These are phyloP conservation scores for Propithecus coquereli DNA, from an alignment of 2,113 vertebrate genomes.

Conservation along the genomic window DNA sequence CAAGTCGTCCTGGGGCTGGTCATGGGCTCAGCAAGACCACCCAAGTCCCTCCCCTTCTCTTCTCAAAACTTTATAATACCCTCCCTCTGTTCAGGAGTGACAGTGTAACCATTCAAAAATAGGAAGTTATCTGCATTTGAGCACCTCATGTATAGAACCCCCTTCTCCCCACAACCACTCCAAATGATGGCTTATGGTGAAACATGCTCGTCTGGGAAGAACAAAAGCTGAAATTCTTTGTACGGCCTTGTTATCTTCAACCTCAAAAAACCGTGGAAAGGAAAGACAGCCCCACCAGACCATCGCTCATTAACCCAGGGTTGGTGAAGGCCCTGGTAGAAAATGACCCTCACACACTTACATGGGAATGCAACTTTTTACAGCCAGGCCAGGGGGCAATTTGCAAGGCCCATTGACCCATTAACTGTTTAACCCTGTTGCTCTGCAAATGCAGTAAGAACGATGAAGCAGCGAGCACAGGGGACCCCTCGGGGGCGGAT, in stretches of 20 bases:
- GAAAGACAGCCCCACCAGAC: not conserved
- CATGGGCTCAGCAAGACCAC: not conserved
- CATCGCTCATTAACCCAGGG: not conserved
- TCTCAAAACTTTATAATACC: not conserved
- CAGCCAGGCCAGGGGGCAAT: not conserved
- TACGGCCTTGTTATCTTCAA: not conserved
- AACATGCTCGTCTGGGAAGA: not conserved
- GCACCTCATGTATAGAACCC: too few species aligned
- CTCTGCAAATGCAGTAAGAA: not conserved
- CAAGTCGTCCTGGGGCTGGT: too few species aligned
- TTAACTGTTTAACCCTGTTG: too few species aligned
- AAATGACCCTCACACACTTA: not conserved
- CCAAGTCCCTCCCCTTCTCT: not conserved
- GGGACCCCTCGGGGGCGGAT: fast-evolving
- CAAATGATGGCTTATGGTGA: not conserved
- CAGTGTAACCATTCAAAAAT: not conserved
- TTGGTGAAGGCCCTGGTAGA: not conserved
- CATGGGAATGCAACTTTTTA: not conserved
- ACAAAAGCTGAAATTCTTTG: not conserved
- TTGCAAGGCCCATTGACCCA: not conserved
- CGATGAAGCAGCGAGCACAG: fast-evolving
- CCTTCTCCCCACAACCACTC: not conserved
- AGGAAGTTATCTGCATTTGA: not conserved
- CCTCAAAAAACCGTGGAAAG: not conserved
- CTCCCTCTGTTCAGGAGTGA: not conserved